phyloP scores from a whole-genome alignment of 2,888 invertebrate species.

The Magallana nippona region DNA sequence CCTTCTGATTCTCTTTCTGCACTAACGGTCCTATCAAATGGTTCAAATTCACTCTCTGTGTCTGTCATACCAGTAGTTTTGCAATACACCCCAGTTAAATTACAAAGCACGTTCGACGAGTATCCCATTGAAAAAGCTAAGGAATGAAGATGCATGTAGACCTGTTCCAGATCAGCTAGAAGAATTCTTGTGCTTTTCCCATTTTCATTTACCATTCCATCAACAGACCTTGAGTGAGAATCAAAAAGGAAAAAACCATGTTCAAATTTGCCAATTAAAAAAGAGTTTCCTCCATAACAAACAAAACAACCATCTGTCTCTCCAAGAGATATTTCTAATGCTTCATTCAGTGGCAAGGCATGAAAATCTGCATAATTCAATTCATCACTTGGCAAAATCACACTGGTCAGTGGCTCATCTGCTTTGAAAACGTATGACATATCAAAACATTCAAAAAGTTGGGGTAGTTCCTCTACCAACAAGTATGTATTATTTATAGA shows the following conservation, averaged over 20 bases:
- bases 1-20: too few relatives aligned
- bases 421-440: neutral
- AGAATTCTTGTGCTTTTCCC: constrained; percentile 11
- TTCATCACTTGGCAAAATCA: neutral
- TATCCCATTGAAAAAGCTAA: constrained; percentile 35
- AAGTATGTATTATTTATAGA: neutral
- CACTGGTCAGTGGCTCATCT: neutral
- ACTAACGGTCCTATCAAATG: too few relatives aligned
- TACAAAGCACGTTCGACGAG: neutral
- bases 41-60: too few relatives aligned
- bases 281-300: constrained; percentile 25
- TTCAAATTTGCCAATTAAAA: neutral
- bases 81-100: constrained; percentile 11
- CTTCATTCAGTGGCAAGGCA: constrained; percentile 32
- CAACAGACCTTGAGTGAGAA: constrained; percentile 20
- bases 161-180: neutral
- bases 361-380: constrained; percentile 4
- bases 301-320: constrained; percentile 19
- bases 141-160: neutral
- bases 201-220: neutral
- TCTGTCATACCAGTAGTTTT: neutral
- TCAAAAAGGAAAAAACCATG: constrained; percentile 11
- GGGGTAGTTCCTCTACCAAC: too few relatives aligned
- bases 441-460: neutral
- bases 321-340: neutral